Evolutionary conservation across 2,113 vertebrate species (phyloP), one percentile per base, ranked within the genome.

Genomic region (Calonectris borealis): DNA sequence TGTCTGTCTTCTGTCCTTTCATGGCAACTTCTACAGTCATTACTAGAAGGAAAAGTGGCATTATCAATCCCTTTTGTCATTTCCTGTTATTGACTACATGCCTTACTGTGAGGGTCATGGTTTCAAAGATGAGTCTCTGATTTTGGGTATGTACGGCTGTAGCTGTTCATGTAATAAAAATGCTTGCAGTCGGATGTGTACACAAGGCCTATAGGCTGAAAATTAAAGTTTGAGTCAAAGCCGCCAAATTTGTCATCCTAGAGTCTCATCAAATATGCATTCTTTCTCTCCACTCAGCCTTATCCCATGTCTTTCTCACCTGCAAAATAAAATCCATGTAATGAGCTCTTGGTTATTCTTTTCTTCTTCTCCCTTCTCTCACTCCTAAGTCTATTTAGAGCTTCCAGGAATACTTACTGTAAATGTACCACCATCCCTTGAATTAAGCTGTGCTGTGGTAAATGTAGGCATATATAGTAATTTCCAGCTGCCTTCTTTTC

Each of bases 391-490:
- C 34, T 46, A 73, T 79, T 10, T 77, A 68, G 68, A 90, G 54
- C 62, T 96, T 79, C 62, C 54, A 88, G 8, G 58, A 89, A 44
- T n/a, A 29, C 9, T 55, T 76, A 72, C 61, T 72, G 68, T 93
- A 84, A 94, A 58, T 70, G 13, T 89, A 36, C 55, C 25, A 29
- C 10, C 57, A 49, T 86, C 40, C 7, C 84, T 90, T 94, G 81
- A 83, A 75, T 93, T 88, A 93, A 91, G 27, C 8, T 83, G 57
- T 44, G n/a, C 68, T 65, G 25, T 60, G 20, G 48, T 71, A 93
- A 94, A 75, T 93, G 20, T 94, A 85, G 54, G 7, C 71, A 92
- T 94, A 90, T 93, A 61, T 83, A 58, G 65, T 91, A 90, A 88
- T 93, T 90, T 96, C 48, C 61, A 94, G 8, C 29, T 92, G 11